Percentiles rank a stretch among this genome's conserved stretches.
Evolutionary conservation across 2,113 vertebrate species (phyloP).

Genomic region (Chamaetylas fuelleborni): DNA sequence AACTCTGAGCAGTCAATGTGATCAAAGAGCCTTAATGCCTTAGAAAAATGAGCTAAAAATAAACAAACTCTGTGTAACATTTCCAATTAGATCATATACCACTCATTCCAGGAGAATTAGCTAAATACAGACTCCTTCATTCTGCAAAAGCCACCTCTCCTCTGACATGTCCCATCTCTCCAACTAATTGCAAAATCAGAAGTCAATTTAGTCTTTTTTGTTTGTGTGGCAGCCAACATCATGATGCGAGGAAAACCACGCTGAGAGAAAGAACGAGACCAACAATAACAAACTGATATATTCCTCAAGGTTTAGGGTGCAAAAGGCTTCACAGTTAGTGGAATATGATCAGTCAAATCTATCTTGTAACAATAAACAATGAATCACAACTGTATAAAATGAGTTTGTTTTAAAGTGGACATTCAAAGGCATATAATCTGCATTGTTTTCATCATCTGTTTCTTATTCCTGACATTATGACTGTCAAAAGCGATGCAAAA

Average conservation of each 20-base stretch:
- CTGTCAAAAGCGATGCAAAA: not conserved
- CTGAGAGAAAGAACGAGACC: not conserved
- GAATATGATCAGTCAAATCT: not conserved
- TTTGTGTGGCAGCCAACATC: constrained; percentile 23
- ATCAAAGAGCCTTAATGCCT: constrained; percentile 26
- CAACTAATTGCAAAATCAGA: not conserved
- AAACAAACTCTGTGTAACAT: not conserved
- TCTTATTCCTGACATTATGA: constrained; percentile 21
- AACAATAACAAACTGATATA: constrained; percentile 51
- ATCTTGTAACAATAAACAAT: constrained; percentile 59
- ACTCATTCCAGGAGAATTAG: not conserved
- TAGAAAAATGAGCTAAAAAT: constrained; percentile 42
- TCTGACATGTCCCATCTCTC: not conserved
- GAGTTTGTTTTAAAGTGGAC: constrained; percentile 23
- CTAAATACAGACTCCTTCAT: not conserved
- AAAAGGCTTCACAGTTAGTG: constrained; percentile 63
- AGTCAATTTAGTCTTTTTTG: not conserved
- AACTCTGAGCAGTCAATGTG: not conserved
- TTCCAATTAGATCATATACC: not conserved
- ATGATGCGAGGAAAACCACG: constrained; percentile 2
- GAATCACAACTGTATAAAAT: constrained; percentile 14
- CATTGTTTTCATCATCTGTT: constrained; percentile 32
- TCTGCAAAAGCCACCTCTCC: not conserved
- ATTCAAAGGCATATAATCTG: constrained; percentile 33
- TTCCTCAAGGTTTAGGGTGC: constrained; percentile 31